Evolutionary conservation across 2,888 invertebrate genomes (phyloP), one percentile per base, ranked within the genome.

Genomic region (Cataglyphis albicans): DNA sequence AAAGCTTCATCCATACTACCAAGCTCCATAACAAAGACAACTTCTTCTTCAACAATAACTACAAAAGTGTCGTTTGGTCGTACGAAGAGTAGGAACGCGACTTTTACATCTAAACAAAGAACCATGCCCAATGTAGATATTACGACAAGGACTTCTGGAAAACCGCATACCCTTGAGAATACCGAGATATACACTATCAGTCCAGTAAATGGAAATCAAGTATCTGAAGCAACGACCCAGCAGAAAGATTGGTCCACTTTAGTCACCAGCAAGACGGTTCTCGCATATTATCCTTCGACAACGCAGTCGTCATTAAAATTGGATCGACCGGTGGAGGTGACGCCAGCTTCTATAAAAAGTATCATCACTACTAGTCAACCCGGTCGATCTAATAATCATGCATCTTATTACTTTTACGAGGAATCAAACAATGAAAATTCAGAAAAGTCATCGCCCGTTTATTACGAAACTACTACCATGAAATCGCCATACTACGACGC

Each of bases 401-500:
- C 96, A 0, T 96, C 97, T 9, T 97, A 96, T 93, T 97, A 96
- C 90, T 97, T 97, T 91, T 97, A 97, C 89, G 96, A 97, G 85
- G 97, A 97, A 91, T 92, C 94, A 0, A 92, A 84, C 68, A 92
- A 93, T 35, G 92, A 91, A 10, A 90, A 92, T 44, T 84, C 88
- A 0, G 89, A 93, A 2, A 91, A 86, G 70, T 92, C 88, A 3
- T 74, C 81, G 7, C 86, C 86, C 3, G 10, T 88, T 52, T 92
- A 90, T 55, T 93, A 91, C 81, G 87, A 90, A 35, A 92, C 92
- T 5, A 93, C 92, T 6, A 75, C 78, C 3, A 93, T 92, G 7
- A 90, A 91, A 70, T 67, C 91, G 1, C 87, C 92, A 7, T 92
- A 88, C 63, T 91, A 88, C 67, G 89, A 91, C 55, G 74, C 88